A percentile compares a stretch with the other conserved stretches of the same genome.
Evolutionary conservation across 2,797 vertebrate genomes (phyloP).

Genomic region (Nothura maculosa): DNA sequence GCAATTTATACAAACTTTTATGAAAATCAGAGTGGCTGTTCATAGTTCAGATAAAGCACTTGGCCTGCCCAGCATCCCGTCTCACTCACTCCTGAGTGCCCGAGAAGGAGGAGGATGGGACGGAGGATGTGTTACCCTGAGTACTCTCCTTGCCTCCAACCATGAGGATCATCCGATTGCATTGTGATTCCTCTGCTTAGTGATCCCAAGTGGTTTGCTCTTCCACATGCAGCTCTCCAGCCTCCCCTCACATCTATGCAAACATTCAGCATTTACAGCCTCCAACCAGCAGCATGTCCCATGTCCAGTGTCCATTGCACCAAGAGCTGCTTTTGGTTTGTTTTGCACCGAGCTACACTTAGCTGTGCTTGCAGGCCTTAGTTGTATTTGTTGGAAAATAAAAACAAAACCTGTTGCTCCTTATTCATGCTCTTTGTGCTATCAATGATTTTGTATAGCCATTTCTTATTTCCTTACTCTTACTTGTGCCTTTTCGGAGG

Average conservation of each 20-base stretch:
- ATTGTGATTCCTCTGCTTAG: neutral
- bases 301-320: neutral
- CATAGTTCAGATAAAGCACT: neutral
- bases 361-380: neutral
- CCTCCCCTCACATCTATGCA: neutral
- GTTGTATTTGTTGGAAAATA: neutral
- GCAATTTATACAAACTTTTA: neutral
- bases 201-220: neutral
- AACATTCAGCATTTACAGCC: neutral
- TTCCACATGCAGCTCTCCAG: accelerated
- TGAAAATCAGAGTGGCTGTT: neutral
- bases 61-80: neutral
- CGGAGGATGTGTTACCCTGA: neutral
- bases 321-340: neutral
- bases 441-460: accelerated
- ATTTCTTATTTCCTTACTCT: neutral
- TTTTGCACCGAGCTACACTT: neutral
- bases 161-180: neutral
- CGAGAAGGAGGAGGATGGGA: neutral
- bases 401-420: neutral
- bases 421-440: neutral
- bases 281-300: neutral
- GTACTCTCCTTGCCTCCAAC: neutral
- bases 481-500: neutral
- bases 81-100: neutral